Conservation (phyloP, 1,140 invertebrate genomes). For the Centruroides vittatus region DNA sequence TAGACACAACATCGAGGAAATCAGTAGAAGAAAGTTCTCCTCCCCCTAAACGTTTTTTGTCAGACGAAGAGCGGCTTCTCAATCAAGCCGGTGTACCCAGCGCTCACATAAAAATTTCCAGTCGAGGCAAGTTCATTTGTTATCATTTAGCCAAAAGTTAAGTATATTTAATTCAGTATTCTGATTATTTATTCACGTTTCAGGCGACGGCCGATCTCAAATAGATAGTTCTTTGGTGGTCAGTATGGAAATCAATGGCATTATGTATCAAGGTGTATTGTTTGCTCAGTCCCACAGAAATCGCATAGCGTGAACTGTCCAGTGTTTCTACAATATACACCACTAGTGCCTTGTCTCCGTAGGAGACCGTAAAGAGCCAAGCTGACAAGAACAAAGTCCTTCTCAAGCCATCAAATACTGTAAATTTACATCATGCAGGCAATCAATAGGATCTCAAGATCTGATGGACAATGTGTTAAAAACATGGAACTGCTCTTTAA, state of each 20-base stretch:
- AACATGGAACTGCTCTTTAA: too few species aligned
- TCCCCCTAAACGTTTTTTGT: slow-evolving; percentile 29
- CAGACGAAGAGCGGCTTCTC: slow-evolving; percentile 31
- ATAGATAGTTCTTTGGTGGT: slow-evolving; percentile 80
- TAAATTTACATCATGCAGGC: too few species aligned
- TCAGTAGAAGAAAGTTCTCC: slow-evolving; percentile 19
- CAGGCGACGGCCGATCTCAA: slow-evolving; percentile 39
- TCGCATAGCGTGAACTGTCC: not conserved
- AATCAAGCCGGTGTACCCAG: slow-evolving; percentile 37
- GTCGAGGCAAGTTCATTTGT: slow-evolving; percentile 48
- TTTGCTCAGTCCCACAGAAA: slow-evolving; percentile 39
- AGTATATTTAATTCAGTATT: not conserved
- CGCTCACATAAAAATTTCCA: slow-evolving; percentile 78
- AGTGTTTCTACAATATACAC: not conserved
- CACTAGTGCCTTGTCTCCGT: too few species aligned
- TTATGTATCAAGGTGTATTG: slow-evolving; percentile 72
- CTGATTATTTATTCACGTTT: not conserved
- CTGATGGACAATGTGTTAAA: too few species aligned
- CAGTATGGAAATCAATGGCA: slow-evolving; percentile 91
- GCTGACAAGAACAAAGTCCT: too few species aligned
- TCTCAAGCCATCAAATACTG: too few species aligned
- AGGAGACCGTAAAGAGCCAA: too few species aligned
- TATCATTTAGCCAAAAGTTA: not conserved
- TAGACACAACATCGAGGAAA: slow-evolving; percentile 1
- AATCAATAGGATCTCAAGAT: too few species aligned